Conservation (phyloP, 1,140 invertebrate genomes). For the Mactra quadrangularis region DNA sequence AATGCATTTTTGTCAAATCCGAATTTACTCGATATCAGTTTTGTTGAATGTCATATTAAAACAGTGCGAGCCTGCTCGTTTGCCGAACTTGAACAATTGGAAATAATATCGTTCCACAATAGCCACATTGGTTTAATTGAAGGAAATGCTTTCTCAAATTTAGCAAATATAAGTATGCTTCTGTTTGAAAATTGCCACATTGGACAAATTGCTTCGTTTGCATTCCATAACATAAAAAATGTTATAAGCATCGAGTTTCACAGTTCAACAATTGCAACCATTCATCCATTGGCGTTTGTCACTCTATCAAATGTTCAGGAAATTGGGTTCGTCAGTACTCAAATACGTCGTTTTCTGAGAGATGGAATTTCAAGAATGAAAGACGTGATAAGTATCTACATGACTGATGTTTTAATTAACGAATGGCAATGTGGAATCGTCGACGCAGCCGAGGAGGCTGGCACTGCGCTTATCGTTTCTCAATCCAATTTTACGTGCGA, state of each 20-base stretch:
- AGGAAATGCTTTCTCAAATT: constrained; percentile 54
- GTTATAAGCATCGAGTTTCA: constrained; percentile 6
- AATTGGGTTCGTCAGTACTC: background rate
- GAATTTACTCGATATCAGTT: constrained; percentile 13
- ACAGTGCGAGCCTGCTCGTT: constrained; percentile 45
- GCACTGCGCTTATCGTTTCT: background rate
- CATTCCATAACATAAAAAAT: constrained; percentile 42
- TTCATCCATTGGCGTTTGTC: constrained; percentile 17
- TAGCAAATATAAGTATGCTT: constrained; percentile 17
- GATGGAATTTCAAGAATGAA: constrained; percentile 24
- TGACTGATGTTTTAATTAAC: background rate
- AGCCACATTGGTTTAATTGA: constrained; percentile 23
- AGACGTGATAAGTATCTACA: background rate
- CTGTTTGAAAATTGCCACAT: background rate
- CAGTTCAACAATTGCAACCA: constrained; percentile 3
- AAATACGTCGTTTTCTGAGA: background rate
- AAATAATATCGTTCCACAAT: constrained; percentile 16
- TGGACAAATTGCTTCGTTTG: constrained; percentile 11
- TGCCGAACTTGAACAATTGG: constrained; percentile 27
- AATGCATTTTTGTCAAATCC: constrained; percentile 17
- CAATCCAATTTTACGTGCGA: constrained; percentile 17
- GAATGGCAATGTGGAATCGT: constrained; percentile 33
- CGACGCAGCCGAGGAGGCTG: background rate
- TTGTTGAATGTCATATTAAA: background rate
- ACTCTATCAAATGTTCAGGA: constrained; percentile 8